These are phyloP conservation scores for Anomalospiza imberbis DNA, from an alignment of 2,797 vertebrate species.

Conservation along the genomic window DNA sequence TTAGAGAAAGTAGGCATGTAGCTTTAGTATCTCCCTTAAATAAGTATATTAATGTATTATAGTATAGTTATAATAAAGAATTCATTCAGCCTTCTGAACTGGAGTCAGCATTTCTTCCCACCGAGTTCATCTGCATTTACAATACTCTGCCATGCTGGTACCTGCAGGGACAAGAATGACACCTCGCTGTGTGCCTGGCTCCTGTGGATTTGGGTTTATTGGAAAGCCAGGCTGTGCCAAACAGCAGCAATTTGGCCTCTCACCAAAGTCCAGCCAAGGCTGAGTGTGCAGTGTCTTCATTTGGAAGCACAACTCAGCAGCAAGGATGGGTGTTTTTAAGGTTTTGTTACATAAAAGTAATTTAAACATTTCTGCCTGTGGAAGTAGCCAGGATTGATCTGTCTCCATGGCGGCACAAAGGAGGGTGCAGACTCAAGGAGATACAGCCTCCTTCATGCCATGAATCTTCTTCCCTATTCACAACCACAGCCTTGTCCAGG, in stretches of 20 bases:
- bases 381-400: neutral
- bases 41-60: too few species aligned
- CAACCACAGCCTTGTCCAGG: neutral
- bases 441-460: neutral
- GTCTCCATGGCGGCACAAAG: neutral
- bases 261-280: neutral
- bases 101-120: too few species aligned
- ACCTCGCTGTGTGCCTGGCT: neutral
- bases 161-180: neutral
- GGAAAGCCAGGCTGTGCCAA: neutral
- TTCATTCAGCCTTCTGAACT: too few species aligned
- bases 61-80: too few species aligned
- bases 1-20: too few species aligned
- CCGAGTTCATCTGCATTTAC: too few species aligned
- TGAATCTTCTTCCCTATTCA: neutral
- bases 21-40: too few species aligned
- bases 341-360: neutral
- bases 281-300: neutral
- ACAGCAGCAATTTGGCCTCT: neutral
- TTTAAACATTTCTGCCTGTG: neutral
- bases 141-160: neutral
- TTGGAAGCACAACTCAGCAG: neutral
- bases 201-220: rapidly evolving
- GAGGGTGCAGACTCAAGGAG: neutral
- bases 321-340: rapidly evolving